These are phyloP conservation scores for Apis cerana DNA, from an alignment of 1,140 invertebrate genomes.

Conservation along the genomic window DNA sequence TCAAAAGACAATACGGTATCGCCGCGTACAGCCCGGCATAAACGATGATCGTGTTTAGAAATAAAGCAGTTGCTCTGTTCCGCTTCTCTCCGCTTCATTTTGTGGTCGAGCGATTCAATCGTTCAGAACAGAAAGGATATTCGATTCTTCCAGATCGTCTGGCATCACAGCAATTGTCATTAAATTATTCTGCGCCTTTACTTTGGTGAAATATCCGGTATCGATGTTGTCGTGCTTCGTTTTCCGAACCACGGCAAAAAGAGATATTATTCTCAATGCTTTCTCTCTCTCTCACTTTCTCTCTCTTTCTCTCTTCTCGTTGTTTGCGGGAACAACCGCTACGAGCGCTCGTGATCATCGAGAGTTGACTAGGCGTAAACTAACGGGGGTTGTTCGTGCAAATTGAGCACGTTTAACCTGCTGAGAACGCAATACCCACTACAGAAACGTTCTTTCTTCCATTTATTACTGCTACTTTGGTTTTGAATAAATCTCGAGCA, in stretches of 20 bases:
- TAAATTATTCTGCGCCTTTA: constrained; percentile 37
- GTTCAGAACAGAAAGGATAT: constrained; percentile 4
- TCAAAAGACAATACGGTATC: neutral
- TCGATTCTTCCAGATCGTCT: constrained; percentile 21
- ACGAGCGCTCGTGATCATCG: constrained; percentile 41
- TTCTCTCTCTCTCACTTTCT: no score
- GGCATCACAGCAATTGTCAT: constrained; percentile 18
- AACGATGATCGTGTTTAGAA: neutral
- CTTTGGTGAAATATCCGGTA: constrained; percentile 4
- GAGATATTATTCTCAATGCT: constrained; percentile 43
- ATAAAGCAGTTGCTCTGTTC: neutral
- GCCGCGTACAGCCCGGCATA: neutral
- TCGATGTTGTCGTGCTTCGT: constrained; percentile 18
- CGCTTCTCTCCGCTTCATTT: neutral
- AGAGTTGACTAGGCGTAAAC: constrained; percentile 48
- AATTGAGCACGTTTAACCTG: constrained; percentile 48
- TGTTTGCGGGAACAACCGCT: constrained; percentile 32
- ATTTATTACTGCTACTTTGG: constrained; percentile 33
- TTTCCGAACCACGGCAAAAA: constrained; percentile 23
- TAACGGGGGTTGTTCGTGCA: constrained; percentile 40
- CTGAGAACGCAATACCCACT: constrained; percentile 39
- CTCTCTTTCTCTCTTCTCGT: neutral
- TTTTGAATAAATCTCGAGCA: neutral
- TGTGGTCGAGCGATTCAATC: neutral
- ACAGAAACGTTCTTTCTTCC: constrained; percentile 24